Conservation (phyloP, 2,113 vertebrate species). For the Mormoops blainvillei region DNA sequence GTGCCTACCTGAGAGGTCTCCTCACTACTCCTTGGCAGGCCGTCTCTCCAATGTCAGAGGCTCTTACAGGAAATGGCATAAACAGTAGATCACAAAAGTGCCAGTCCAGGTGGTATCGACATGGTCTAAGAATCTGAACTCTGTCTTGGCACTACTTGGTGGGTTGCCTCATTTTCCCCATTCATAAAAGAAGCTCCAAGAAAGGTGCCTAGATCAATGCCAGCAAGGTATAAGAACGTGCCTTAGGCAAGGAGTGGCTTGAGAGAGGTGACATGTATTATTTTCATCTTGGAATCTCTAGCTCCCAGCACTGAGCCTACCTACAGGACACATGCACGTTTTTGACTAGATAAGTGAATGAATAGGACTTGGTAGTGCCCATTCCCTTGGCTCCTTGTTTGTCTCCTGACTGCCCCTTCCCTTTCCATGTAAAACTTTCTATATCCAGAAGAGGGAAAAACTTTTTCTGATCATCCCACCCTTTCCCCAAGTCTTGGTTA, state of each 20-base stretch:
- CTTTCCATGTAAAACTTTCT: not conserved
- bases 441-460: not conserved
- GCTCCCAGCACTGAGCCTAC: no score
- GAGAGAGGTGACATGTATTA: not conserved
- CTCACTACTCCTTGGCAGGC: not conserved
- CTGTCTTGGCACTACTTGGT: not conserved
- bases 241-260: not conserved
- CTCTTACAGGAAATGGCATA: not conserved
- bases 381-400: conserved; percentile 6
- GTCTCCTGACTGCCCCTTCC: not conserved
- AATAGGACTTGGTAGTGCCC: not conserved
- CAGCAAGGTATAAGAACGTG: not conserved
- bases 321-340: not conserved
- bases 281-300: not conserved
- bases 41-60: not conserved
- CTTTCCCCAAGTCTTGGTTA: not conserved
- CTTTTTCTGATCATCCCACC: conserved; percentile 4
- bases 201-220: not conserved
- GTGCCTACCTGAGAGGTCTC: not conserved
- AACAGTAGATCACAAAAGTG: not conserved
- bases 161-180: not conserved
- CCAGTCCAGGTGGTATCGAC: not conserved
- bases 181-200: not conserved
- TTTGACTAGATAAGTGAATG: not conserved
- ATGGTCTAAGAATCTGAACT: conserved; percentile 12